These are phyloP conservation scores for Pterophyllum scalare DNA, from an alignment of 2,113 vertebrate species.

Conservation along the genomic window DNA sequence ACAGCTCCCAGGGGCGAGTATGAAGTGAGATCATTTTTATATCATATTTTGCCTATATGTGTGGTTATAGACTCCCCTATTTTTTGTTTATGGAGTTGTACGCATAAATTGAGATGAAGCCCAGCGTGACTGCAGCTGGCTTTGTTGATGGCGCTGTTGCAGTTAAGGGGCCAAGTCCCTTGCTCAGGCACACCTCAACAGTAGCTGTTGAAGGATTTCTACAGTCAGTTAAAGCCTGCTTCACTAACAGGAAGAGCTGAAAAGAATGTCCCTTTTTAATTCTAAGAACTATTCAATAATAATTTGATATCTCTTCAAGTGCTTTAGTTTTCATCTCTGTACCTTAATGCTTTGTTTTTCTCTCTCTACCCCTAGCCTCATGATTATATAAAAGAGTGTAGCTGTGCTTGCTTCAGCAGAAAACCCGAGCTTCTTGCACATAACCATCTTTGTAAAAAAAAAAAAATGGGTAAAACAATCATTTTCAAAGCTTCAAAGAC, in stretches of 20 bases:
- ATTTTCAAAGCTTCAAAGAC: slow-evolving; percentile 45
- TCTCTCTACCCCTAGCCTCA: slow-evolving; percentile 6
- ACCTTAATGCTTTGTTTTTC: slow-evolving; percentile 27
- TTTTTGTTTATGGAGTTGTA: slow-evolving; percentile 19
- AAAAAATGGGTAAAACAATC: slow-evolving; percentile 19
- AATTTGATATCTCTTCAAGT: not conserved
- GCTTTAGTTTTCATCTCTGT: slow-evolving; percentile 9
- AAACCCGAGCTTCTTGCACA: slow-evolving; percentile 40
- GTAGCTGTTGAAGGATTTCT: slow-evolving; percentile 10
- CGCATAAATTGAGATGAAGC: slow-evolving; percentile 14
- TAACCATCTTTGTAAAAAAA: slow-evolving; percentile 42
- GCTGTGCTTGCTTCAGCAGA: slow-evolving; percentile 40
- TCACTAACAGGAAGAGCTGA: not conserved
- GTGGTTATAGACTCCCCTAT: slow-evolving; percentile 2
- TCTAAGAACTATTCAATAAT: not conserved
- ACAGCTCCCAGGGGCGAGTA: not conserved
- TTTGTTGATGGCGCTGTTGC: slow-evolving; percentile 27
- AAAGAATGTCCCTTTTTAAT: not conserved
- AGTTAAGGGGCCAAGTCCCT: slow-evolving; percentile 47
- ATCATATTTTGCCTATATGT: slow-evolving; percentile 31
- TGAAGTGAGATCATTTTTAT: slow-evolving; percentile 19
- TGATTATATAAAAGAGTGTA: slow-evolving; percentile 46
- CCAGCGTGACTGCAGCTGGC: slow-evolving; percentile 11
- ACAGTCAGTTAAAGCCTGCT: not conserved
- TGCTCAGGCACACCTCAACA: slow-evolving; percentile 48